Evolutionary conservation across 2,888 invertebrate species (phyloP), one percentile per base, ranked within the genome.

Genomic region (Lasioglossum malachurum): DNA sequence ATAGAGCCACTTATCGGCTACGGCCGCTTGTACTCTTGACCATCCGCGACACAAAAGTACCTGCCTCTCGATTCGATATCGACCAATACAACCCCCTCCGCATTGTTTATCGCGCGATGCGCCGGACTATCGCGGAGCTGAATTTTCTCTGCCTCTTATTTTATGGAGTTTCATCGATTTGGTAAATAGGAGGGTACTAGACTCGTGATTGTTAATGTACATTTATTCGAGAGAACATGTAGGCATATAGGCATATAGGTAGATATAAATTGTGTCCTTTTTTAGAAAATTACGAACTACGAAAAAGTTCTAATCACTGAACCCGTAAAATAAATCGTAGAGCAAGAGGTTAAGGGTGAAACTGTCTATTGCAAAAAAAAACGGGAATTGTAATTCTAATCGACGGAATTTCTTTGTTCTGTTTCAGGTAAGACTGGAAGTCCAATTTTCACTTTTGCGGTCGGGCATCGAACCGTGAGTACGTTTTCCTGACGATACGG

Each of bases 1-100:
- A 94, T 94, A 93, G 93, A 90, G 88, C 88, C 91, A 93, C 94
- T 94, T 93, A 93, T 94, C 94, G 93, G 83, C 88, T 83, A 87
- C 78, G 85, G 80, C 86, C 90, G 92, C 88, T 91, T 89, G 91
- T 92, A 91, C 88, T 93, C 90, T 90, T 93, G 90, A 87, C 89
- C 91, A 88, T 87, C 87, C 10, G 86, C 89, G 89, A 86, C 87
- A 91, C 91, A 90, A 91, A 88, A 86, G 87, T 91, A 86, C 89
- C 90, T 88, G 86, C 85, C 87, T 83, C 80, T 67, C 57, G 83
- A 67, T 67, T 84, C 80, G 81, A 90, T 86, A 87, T 89, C 83
- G 83, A 46, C 81, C 77, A 79, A 87, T 76, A 86, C 88, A 90
- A 78, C 73, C 87, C 89, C 83, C 82, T 87, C 27, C 80, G 75